Base-by-base conservation (phyloP, 1,140 invertebrate genomes). In the Drosophila ambigua region DNA sequence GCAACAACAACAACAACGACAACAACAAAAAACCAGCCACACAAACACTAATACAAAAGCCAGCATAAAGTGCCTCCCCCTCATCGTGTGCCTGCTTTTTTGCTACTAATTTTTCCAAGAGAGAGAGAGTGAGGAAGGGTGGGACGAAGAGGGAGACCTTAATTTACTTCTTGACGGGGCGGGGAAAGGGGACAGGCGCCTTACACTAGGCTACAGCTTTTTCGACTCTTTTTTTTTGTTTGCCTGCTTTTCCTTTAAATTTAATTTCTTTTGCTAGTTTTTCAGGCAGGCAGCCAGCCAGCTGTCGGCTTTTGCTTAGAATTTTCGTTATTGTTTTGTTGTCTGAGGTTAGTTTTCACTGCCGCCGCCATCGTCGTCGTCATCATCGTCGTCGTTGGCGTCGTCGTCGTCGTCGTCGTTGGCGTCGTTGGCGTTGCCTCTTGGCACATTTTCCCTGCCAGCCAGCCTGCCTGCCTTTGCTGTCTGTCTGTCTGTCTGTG, bases 271-370 rank as follows among this genome's bases (percentile, higher is more conserved):
- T 68, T 82, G 82, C 74, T 88, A 88, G 78, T 87, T 82, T 82
- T 88, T 61, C 49, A 49, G 23, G 1, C 60, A 50, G 67, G 54
- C 35, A 39, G 35, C 35, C 31, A 35, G 31, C 67, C 71, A 55
- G 60, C 59, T 74, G 72, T 73, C 71, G 72, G 71, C 60, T 59
- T 57, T 45, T 87, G 83, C 82, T 88, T 88, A 87, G 82, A 85
- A 88, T 88, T 88, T 85, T 88, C 82, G 79, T 82, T 87, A 87
- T 87, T 88, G 83, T 88, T 69, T 87, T 87, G 82, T 87, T 87
- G 82, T 87, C 82, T 87, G 83, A 87, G 82, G 82, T 87, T 87
- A 87, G 82, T 87, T 87, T 85, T 87, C 83, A 87, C 78, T 85
- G 82, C 78, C 81, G 81, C 66, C 77, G 35, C 20, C 62, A 16